A percentile compares a stretch with the other conserved stretches of the same genome.
phyloP scores from a whole-genome alignment of 2,113 vertebrate genomes.

The Sturnira hondurensis region DNA sequence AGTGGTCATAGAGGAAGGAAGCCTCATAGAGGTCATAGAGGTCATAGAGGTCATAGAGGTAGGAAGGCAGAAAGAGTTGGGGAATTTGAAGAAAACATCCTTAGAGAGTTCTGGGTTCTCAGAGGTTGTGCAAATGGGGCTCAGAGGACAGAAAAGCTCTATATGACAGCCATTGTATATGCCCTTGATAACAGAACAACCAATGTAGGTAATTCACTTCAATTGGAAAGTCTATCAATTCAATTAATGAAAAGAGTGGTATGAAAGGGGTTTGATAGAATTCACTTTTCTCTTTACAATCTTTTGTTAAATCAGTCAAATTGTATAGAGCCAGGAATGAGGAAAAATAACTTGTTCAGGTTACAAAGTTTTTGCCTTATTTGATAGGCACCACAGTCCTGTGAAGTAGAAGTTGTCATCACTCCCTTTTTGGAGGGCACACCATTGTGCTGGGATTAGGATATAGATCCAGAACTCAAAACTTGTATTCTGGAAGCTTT shows the following conservation, averaged over 20 bases:
- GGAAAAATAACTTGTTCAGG: neutral
- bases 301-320: neutral
- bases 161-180: rapidly evolving
- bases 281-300: neutral
- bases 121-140: neutral
- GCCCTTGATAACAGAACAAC: neutral
- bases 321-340: neutral
- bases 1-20: neutral
- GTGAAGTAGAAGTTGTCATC: neutral
- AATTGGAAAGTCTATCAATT: neutral
- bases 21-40: no score
- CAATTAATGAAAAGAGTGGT: neutral
- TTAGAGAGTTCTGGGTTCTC: neutral
- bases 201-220: neutral
- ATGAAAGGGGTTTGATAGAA: neutral
- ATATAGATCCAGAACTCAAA: neutral
- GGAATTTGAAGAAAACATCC: neutral
- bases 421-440: neutral
- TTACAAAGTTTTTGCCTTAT: neutral
- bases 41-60: neutral
- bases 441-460: neutral
- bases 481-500: neutral
- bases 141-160: neutral
- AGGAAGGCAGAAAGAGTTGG: neutral
- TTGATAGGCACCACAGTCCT: neutral